These are phyloP conservation scores for Hirtodrosophila duncani DNA, from an alignment of 2,888 invertebrate genomes.

Conservation along the genomic window DNA sequence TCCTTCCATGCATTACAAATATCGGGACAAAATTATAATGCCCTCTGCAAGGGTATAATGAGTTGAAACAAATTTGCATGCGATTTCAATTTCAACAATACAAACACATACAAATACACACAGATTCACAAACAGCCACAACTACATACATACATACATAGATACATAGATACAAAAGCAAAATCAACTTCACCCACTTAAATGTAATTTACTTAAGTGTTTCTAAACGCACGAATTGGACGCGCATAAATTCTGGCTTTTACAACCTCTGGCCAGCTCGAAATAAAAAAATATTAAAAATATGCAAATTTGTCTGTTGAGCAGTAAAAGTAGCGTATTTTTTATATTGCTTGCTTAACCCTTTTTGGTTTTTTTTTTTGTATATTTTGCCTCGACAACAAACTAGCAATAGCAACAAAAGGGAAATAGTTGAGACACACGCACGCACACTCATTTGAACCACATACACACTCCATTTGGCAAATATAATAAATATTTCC, in stretches of 20 bases:
- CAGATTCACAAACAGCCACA: too few species aligned
- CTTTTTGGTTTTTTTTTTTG: slow-evolving; percentile 50
- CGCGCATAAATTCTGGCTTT: slow-evolving; percentile 57
- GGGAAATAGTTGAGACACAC: slow-evolving; percentile 15
- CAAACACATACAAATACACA: too few species aligned
- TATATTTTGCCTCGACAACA: slow-evolving; percentile 36
- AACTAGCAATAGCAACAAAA: slow-evolving; percentile 18
- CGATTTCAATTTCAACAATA: slow-evolving; percentile 10
- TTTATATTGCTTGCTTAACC: slow-evolving; percentile 45
- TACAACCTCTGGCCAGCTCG: slow-evolving; percentile 16
- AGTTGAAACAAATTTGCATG: neutral
- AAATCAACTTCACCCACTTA: slow-evolving; percentile 22
- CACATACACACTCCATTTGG: slow-evolving; percentile 56
- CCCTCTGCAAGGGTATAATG: neutral
- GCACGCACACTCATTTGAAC: neutral
- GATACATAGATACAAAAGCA: too few species aligned
- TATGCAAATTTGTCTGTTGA: slow-evolving; percentile 62
- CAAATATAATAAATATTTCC: slow-evolving; percentile 67
- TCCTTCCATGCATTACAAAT: too few species aligned
- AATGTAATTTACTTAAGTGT: slow-evolving; percentile 71
- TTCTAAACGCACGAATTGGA: slow-evolving; percentile 54
- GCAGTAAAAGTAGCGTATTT: slow-evolving; percentile 36
- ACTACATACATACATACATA: too few species aligned
- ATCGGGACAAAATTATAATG: too few species aligned
- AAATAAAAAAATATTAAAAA: slow-evolving; percentile 57